phyloP scores from a whole-genome alignment of 1,140 invertebrate genomes.

The Radopholus similis region DNA sequence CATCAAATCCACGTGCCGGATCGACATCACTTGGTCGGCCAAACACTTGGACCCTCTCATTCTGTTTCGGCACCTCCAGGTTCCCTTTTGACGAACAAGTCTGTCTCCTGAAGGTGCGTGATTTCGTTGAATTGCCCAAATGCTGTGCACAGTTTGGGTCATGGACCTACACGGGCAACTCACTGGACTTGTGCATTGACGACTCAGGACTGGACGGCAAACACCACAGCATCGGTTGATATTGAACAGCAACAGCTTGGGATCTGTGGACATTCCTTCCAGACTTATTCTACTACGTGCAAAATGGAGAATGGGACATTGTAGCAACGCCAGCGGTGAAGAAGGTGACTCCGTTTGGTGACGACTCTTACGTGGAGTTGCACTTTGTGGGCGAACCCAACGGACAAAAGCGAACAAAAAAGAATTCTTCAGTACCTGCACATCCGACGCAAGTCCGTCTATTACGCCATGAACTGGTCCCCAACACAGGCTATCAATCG shows the following conservation, averaged over 20 bases:
- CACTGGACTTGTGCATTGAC: slow-evolving; percentile 55
- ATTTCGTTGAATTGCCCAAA: not conserved
- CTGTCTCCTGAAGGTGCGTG: slow-evolving; percentile 60
- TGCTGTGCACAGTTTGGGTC: slow-evolving; percentile 78
- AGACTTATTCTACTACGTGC: slow-evolving; percentile 63
- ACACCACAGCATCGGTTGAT: slow-evolving; percentile 22
- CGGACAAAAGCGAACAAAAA: too few species aligned
- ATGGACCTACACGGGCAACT: slow-evolving; percentile 88
- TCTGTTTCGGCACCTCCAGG: too few species aligned
- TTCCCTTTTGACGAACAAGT: slow-evolving; percentile 62
- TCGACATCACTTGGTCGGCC: slow-evolving; percentile 99
- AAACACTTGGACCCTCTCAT: too few species aligned
- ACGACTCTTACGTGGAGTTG: slow-evolving; percentile 50
- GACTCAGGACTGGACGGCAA: slow-evolving; percentile 30
- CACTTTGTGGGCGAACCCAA: slow-evolving; percentile 41
- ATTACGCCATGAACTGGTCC: slow-evolving; percentile 82
- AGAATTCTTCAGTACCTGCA: slow-evolving; percentile 64
- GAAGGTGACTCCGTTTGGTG: slow-evolving; percentile 28
- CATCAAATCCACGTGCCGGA: slow-evolving; percentile 98
- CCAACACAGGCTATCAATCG: not conserved
- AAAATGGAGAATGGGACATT: slow-evolving; percentile 63
- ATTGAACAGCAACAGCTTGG: not conserved
- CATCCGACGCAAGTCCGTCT: slow-evolving; percentile 72
- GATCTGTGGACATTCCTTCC: slow-evolving; percentile 61
- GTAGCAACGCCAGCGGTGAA: slow-evolving; percentile 41